phyloP scores from a whole-genome alignment of 1,140 invertebrate species.

The Anadara kagoshimensis region DNA sequence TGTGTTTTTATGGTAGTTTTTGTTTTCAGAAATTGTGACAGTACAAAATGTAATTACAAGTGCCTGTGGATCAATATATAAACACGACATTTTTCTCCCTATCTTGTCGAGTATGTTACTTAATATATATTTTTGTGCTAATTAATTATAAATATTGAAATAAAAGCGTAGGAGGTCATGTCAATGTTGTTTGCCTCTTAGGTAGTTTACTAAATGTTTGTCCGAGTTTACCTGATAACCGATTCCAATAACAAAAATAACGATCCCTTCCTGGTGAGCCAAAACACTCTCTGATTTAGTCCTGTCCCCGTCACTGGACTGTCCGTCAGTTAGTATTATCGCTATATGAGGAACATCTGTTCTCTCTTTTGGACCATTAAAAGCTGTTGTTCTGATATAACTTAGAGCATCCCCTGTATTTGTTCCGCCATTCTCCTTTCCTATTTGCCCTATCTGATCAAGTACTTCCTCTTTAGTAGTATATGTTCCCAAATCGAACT shows the following conservation, averaged over 20 bases:
- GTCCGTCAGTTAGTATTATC: constrained; percentile 35
- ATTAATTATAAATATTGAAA: not conserved
- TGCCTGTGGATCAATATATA: not conserved
- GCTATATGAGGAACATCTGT: constrained; percentile 24
- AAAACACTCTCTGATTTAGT: constrained; percentile 19
- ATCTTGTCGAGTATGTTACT: not conserved
- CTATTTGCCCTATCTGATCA: not conserved
- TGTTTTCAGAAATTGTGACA: no score
- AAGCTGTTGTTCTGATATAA: constrained; percentile 1
- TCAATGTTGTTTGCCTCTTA: not conserved
- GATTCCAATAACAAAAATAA: constrained; percentile 18
- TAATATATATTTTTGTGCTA: not conserved
- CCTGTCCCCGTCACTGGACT: not conserved
- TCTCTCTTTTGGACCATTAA: not conserved
- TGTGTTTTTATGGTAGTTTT: no score
- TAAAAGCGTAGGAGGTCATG: not conserved
- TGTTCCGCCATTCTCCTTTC: constrained; percentile 8
- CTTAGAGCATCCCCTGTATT: constrained; percentile 14
- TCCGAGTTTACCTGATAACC: not conserved
- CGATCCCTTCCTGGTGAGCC: constrained; percentile 3
- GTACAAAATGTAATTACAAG: not conserved
- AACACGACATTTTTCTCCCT: not conserved
- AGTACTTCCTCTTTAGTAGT: not conserved
- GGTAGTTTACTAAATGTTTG: not conserved
- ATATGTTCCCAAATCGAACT: constrained; percentile 5